phyloP scores from a whole-genome alignment of 2,113 vertebrate genomes.

The Dicrurus megarhynchus region DNA sequence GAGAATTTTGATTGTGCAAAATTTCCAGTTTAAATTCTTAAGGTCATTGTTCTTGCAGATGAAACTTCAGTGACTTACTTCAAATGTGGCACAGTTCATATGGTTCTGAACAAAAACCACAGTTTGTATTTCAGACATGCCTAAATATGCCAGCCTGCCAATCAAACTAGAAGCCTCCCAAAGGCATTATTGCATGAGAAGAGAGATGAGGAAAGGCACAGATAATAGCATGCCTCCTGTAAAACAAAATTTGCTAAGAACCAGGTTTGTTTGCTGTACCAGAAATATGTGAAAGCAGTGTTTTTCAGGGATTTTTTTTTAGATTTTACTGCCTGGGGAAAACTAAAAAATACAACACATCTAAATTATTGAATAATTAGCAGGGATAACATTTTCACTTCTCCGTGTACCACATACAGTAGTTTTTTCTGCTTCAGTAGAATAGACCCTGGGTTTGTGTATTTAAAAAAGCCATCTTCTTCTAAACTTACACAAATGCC shows the following conservation, averaged over 20 bases:
- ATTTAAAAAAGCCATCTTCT: constrained; percentile 7
- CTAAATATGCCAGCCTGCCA: neutral
- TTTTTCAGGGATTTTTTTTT: constrained; percentile 51
- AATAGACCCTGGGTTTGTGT: neutral
- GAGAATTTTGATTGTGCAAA: neutral
- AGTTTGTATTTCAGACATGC: neutral
- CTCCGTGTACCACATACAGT: neutral
- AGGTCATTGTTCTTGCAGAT: neutral
- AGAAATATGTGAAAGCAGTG: neutral
- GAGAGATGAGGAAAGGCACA: neutral
- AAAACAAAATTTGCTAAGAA: neutral
- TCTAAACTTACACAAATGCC: neutral
- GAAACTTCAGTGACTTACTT: neutral
- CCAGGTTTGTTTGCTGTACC: neutral
- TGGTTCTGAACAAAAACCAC: neutral
- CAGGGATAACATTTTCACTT: neutral
- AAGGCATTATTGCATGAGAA: neutral
- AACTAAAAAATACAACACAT: constrained; percentile 24
- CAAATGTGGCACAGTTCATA: neutral
- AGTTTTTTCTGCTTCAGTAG: neutral
- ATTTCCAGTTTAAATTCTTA: neutral
- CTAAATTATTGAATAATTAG: constrained; percentile 47
- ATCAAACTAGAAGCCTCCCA: constrained; percentile 2
- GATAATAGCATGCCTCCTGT: neutral
- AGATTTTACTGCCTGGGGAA: constrained; percentile 9